phyloP scores from a whole-genome alignment of 2,113 vertebrate species.

The Pseudopipra pipra region DNA sequence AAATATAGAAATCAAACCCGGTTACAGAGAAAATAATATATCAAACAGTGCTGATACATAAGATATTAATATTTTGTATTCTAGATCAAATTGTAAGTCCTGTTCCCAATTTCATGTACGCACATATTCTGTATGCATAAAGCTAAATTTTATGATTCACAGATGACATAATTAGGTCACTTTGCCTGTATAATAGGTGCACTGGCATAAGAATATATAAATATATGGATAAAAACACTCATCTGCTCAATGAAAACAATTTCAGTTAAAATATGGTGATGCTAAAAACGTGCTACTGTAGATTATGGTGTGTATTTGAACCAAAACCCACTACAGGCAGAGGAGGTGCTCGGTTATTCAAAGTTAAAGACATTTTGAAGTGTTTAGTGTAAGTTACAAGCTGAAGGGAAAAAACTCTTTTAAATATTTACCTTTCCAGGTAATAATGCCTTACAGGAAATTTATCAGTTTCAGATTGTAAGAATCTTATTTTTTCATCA shows the following conservation, averaged over 20 bases:
- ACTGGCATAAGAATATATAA: background rate
- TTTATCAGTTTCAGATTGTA: background rate
- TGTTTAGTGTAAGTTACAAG: background rate
- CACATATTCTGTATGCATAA: background rate
- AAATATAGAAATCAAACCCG: background rate
- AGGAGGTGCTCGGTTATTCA: background rate
- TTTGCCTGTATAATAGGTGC: background rate
- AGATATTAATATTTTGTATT: background rate
- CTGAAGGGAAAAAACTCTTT: background rate
- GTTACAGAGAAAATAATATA: background rate
- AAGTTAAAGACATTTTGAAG: background rate
- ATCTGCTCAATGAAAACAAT: background rate
- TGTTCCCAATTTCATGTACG: background rate
- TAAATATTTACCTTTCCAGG: background rate
- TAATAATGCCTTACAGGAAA: background rate
- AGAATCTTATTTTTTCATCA: background rate
- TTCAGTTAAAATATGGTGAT: background rate
- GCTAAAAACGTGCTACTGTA: background rate
- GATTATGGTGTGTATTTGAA: background rate
- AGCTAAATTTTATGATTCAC: background rate
- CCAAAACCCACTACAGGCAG: background rate
- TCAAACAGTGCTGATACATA: background rate
- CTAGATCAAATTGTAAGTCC: background rate
- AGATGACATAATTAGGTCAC: background rate
- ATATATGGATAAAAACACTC: background rate